phyloP scores from a whole-genome alignment of 92 coral and sea anemone genomes.

The Heliopora coerulea region DNA sequence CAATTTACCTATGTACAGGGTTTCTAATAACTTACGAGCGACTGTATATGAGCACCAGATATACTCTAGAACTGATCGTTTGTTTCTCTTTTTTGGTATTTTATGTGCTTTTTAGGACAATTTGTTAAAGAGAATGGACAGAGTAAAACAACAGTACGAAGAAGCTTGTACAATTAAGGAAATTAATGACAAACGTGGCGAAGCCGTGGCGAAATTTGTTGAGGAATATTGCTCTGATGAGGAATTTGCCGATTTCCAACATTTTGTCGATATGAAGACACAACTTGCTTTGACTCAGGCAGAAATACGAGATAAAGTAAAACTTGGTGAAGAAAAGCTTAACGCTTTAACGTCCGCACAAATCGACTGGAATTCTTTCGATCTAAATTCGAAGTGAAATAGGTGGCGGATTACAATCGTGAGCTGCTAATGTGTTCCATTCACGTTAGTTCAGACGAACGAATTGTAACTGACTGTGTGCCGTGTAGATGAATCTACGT shows the following conservation, averaged over 20 bases:
- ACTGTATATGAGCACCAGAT: no score
- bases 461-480: not conserved
- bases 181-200: conserved; percentile 94
- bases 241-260: conserved; percentile 94
- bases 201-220: conserved; percentile 82
- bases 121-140: conserved; percentile 79
- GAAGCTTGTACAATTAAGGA: conserved; percentile 96
- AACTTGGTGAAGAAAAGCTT: conserved; percentile 93
- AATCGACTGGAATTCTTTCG: conserved; percentile 86
- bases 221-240: conserved; percentile 87
- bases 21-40: no score
- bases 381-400: conserved; percentile 43
- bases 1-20: no score
- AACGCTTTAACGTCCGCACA: conserved; percentile 76
- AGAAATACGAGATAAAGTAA: conserved; percentile 92
- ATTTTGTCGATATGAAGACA: conserved; percentile 98
- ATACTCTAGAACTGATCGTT: no score
- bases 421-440: not conserved
- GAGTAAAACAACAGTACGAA: conserved; percentile 86
- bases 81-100: not conserved
- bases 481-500: no score
- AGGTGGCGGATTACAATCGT: not conserved
- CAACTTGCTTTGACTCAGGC: conserved; percentile 97
- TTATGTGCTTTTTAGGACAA: conserved; percentile 62
- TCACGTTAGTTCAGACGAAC: not conserved